phyloP scores from a whole-genome alignment of 2,113 vertebrate genomes.

The Ictidomys tridecemlineatus region DNA sequence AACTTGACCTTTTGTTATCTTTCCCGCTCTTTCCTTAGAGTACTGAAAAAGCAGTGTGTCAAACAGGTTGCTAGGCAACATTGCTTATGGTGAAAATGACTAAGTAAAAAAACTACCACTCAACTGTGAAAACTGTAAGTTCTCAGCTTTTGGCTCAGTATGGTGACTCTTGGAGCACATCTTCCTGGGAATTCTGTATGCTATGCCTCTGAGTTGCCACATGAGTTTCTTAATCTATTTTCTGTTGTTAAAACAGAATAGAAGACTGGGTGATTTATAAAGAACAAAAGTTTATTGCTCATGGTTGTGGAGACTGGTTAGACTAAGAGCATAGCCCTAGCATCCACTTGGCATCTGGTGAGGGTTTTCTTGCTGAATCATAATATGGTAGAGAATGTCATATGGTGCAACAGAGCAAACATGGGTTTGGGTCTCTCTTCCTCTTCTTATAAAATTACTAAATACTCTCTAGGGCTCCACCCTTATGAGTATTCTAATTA shows the following conservation, averaged over 20 bases:
- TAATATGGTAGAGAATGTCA: background rate
- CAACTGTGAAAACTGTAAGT: background rate
- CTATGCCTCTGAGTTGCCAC: background rate
- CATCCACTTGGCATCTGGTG: background rate
- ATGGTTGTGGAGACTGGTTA: background rate
- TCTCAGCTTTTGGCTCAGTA: background rate
- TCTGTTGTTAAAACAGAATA: background rate
- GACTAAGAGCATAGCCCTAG: background rate
- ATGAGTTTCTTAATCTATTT: background rate
- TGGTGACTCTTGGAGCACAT: background rate
- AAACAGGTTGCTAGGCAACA: constrained; percentile 29
- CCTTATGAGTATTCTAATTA: background rate
- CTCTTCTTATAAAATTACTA: background rate
- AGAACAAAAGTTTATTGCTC: background rate
- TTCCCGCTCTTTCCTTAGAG: background rate
- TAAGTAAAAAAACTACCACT: background rate
- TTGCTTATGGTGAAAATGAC: background rate
- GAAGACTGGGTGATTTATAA: background rate
- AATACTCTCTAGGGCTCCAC: background rate
- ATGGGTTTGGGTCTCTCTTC: background rate
- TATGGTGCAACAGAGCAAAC: background rate
- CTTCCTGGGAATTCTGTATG: background rate
- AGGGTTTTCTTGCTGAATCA: background rate
- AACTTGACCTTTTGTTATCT: constrained; percentile 49
- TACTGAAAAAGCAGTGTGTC: background rate